Conservation (phyloP, 1,140 invertebrate species). For the Thrips palmi region DNA sequence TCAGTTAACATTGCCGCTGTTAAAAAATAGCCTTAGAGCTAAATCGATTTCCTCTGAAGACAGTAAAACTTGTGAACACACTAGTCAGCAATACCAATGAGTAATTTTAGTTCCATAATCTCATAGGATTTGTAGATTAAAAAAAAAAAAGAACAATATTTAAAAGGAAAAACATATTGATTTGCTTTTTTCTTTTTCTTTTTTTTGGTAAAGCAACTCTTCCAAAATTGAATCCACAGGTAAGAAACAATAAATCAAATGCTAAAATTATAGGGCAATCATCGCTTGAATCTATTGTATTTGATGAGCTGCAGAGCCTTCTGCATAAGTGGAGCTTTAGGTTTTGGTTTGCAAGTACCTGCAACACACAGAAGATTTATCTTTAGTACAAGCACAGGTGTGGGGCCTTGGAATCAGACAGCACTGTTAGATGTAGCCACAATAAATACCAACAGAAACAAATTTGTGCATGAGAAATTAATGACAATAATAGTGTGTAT, state of each 20-base stretch:
- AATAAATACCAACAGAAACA: conserved; percentile 4
- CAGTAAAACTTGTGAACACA: too few species aligned
- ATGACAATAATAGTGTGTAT: conserved; percentile 3
- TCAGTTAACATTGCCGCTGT: too few species aligned
- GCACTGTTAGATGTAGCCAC: not conserved
- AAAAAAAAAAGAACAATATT: too few species aligned
- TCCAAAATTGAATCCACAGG: too few species aligned
- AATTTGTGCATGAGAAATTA: not conserved
- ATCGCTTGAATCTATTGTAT: conserved; percentile 15
- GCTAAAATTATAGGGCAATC: conserved; percentile 5
- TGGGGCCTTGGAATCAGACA: not conserved
- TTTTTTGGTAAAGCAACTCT: too few species aligned
- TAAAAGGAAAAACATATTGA: too few species aligned
- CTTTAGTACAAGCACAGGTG: not conserved
- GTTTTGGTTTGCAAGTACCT: conserved; percentile 20
- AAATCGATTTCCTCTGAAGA: too few species aligned
- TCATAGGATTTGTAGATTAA: too few species aligned
- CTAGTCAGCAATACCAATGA: too few species aligned
- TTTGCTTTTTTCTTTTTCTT: too few species aligned
- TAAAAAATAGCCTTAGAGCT: too few species aligned
- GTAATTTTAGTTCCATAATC: too few species aligned
- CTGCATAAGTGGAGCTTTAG: conserved; percentile 20
- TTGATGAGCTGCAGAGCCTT: conserved; percentile 19
- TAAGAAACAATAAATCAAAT: not conserved
- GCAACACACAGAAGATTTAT: conserved; percentile 10